Conservation (phyloP, 2,797 vertebrate species). For the Sebastes diaconus region DNA sequence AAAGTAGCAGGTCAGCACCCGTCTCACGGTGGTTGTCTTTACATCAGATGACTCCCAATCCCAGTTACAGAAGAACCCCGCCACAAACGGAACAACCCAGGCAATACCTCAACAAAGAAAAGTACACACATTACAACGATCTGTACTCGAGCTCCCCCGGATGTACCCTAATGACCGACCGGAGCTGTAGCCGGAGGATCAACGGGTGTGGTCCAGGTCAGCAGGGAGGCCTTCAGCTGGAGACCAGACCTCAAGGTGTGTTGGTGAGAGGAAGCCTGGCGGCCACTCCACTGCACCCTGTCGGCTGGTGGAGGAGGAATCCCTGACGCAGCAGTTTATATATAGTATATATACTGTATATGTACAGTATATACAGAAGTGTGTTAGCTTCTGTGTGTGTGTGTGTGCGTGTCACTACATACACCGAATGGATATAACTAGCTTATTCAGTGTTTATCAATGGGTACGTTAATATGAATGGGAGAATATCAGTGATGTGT, state of each 20-base stretch:
- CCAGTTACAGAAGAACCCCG: conserved; percentile 43
- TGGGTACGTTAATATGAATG: conserved; percentile 23
- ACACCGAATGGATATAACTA: conserved; percentile 30
- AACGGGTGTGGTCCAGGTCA: neutral
- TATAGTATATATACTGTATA: neutral
- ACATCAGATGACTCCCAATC: conserved; percentile 39
- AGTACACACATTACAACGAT: conserved; percentile 46
- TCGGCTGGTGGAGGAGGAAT: neutral
- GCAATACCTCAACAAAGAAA: conserved; percentile 25
- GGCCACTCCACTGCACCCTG: conserved; percentile 8
- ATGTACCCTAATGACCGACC: neutral
- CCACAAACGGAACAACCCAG: conserved; percentile 48
- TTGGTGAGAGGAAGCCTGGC: conserved; percentile 5
- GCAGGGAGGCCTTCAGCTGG: conserved; percentile 16
- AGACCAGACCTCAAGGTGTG: conserved; percentile 49
- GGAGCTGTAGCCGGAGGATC: no score
- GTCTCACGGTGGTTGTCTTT: neutral
- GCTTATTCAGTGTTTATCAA: conserved; percentile 39
- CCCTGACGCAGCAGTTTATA: conserved; percentile 4
- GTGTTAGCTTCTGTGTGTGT: conserved; percentile 17
- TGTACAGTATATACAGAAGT: neutral
- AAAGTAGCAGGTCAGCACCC: conserved; percentile 42
- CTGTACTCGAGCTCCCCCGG: neutral
- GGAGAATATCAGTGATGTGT: conserved; percentile 26
- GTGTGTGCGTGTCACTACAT: conserved; percentile 14